Evolutionary conservation across 2,888 invertebrate genomes (phyloP).

Genomic region (Stegana nigrithorax): DNA sequence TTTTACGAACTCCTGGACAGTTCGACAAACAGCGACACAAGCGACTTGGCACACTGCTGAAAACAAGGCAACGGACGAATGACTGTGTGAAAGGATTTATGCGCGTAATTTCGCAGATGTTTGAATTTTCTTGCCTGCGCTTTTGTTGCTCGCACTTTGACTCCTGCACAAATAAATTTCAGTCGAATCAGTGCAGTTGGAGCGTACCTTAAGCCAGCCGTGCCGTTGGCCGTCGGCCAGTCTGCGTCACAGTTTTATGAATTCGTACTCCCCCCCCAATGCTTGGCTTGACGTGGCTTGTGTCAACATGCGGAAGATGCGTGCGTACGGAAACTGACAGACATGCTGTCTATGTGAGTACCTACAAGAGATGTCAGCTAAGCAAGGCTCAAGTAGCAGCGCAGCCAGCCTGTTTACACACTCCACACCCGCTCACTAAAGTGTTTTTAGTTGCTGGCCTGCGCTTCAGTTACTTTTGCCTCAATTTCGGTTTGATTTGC

Average conservation of each 20-base stretch:
- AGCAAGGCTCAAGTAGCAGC: not conserved
- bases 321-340: not conserved
- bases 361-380: not conserved
- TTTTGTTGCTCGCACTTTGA: constrained; percentile 52
- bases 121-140: constrained; percentile 46
- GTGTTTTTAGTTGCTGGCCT: not conserved
- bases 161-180: constrained; percentile 11
- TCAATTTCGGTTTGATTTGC: not conserved
- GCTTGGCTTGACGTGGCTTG: not conserved
- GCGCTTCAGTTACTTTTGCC: not conserved
- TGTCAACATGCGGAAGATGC: not conserved
- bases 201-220: too few species aligned
- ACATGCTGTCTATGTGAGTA: constrained; percentile 2
- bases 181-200: constrained; percentile 9
- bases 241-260: too few species aligned
- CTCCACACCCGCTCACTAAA: too few species aligned
- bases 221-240: not conserved
- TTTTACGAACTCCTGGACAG: constrained; percentile 53
- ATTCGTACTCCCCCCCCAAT: not conserved
- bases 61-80: not conserved
- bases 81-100: constrained; percentile 63
- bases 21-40: not conserved
- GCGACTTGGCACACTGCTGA: not conserved
- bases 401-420: constrained; percentile 1
- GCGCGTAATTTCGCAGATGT: constrained; percentile 63